Conservation (phyloP, 2,888 invertebrate species). For the Sinopyrophorus schimmeli region DNA sequence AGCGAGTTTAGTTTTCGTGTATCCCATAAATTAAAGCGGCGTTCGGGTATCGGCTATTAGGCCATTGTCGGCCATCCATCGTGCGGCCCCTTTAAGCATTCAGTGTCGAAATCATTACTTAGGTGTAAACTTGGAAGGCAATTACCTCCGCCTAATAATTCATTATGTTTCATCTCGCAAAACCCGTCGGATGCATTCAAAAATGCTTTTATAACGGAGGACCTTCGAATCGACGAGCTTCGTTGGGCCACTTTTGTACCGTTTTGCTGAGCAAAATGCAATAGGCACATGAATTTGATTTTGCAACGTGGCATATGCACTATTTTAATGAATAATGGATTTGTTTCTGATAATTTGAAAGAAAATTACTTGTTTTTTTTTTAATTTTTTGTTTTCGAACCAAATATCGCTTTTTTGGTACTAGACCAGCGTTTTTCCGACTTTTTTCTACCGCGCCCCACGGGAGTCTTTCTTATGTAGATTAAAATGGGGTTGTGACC, state of each 20-base stretch:
- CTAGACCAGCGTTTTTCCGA: no score
- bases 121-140: constrained; percentile 58
- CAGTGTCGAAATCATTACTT: constrained; percentile 60
- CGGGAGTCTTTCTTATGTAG: no score
- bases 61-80: constrained; percentile 49
- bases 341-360: no score
- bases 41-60: constrained; percentile 46
- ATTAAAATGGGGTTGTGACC: no score
- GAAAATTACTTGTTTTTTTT: no score
- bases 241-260: constrained; percentile 1
- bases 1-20: constrained; percentile 54
- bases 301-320: no score
- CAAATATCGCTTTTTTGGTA: no score
- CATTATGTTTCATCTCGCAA: constrained; percentile 45
- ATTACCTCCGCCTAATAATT: constrained; percentile 55
- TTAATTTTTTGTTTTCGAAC: no score
- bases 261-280: no score
- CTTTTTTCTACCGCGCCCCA: no score
- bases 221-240: constrained; percentile 1
- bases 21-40: constrained; percentile 55
- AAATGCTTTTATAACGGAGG: constrained; percentile 6
- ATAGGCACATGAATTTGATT: no score
- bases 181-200: constrained; percentile 15
- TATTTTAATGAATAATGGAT: no score
- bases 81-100: constrained; percentile 55